phyloP scores from a whole-genome alignment of 2,797 vertebrate species.

The Malacoraja senta region DNA sequence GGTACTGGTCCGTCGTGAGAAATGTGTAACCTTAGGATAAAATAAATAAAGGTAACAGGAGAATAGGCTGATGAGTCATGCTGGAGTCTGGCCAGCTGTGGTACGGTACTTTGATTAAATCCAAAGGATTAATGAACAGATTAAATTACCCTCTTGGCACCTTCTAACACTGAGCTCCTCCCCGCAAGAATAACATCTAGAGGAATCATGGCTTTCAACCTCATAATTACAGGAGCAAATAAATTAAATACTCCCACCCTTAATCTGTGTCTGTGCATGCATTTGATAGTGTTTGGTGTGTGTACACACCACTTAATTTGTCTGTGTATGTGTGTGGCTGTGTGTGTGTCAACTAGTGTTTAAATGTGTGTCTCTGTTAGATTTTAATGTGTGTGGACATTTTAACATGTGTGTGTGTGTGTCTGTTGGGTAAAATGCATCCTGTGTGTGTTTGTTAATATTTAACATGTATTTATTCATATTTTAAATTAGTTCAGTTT shows the following conservation, averaged over 20 bases:
- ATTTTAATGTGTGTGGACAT: too few relatives aligned
- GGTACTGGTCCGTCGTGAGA: conserved; percentile 18
- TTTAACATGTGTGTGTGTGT: background rate
- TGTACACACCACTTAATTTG: background rate
- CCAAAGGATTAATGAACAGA: background rate
- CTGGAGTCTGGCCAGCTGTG: background rate
- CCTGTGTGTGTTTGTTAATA: too few relatives aligned
- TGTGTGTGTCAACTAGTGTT: background rate
- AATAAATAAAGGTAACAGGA: conserved; percentile 26
- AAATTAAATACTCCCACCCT: background rate
- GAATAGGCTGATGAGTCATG: background rate
- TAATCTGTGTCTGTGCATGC: background rate
- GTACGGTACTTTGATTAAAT: background rate
- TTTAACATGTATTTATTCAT: too few relatives aligned
- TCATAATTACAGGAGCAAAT: background rate
- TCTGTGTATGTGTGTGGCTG: background rate
- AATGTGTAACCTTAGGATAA: conserved; percentile 31
- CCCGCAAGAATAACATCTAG: background rate
- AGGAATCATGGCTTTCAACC: background rate
- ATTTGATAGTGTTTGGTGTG: background rate
- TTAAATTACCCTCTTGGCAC: background rate
- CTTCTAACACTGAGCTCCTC: background rate
- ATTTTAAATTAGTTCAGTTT: too few relatives aligned
- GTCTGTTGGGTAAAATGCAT: background rate
- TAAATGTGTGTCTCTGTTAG: too few relatives aligned